Conservation (phyloP, 1,140 invertebrate genomes). For the Achroia grisella region DNA sequence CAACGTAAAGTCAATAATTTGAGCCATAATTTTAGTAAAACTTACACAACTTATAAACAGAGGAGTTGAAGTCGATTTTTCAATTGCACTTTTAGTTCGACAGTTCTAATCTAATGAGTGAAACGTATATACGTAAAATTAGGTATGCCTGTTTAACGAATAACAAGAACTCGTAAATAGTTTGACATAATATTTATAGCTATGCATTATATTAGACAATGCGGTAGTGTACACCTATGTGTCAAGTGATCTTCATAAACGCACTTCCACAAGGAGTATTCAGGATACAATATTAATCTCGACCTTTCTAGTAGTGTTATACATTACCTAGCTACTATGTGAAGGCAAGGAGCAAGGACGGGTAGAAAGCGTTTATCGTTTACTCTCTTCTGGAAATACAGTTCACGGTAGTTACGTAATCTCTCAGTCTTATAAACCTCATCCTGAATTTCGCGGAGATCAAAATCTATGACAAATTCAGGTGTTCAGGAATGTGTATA, state of each 20-base stretch:
- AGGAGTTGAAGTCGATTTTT: no score
- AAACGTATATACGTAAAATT: not conserved
- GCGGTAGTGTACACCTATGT: constrained; percentile 29
- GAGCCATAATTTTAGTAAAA: constrained; percentile 45
- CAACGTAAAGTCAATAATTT: constrained; percentile 43
- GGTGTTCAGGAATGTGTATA: not conserved
- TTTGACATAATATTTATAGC: constrained; percentile 22
- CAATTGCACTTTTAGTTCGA: no score
- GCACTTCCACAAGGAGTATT: constrained; percentile 59
- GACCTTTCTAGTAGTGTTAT: constrained; percentile 47
- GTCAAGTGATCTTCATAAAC: constrained; percentile 45
- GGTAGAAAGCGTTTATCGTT: constrained; percentile 70
- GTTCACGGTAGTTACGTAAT: constrained; percentile 65
- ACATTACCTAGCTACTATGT: constrained; percentile 68
- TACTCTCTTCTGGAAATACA: constrained; percentile 66
- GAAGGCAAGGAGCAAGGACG: constrained; percentile 73
- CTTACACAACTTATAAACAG: constrained; percentile 14
- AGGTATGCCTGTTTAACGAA: constrained; percentile 7
- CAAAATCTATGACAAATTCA: constrained; percentile 22
- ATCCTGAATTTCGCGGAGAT: constrained; percentile 46
- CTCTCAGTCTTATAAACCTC: constrained; percentile 66
- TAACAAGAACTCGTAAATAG: constrained; percentile 19
- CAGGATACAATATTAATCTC: constrained; percentile 26
- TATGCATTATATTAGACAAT: constrained; percentile 30
- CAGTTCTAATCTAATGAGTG: not conserved